These are phyloP conservation scores for Drosophila elegans DNA, from an alignment of 1,140 invertebrate genomes.

Conservation along the genomic window DNA sequence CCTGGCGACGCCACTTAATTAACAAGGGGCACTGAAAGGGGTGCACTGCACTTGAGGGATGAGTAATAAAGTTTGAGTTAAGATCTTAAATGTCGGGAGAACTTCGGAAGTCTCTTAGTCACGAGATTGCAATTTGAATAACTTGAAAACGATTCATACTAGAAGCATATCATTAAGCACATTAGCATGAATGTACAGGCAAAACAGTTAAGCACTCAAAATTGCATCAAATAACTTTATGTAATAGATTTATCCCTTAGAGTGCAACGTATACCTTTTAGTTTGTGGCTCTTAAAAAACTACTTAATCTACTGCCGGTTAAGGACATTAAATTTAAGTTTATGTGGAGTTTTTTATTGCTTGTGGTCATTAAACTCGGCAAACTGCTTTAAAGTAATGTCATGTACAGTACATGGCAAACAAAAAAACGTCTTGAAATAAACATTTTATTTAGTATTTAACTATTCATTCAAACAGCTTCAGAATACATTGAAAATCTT, in stretches of 20 bases:
- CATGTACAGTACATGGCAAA: no score
- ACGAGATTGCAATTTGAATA: not conserved
- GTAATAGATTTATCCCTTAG: not conserved
- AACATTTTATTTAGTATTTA: no score
- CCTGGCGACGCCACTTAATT: conserved; percentile 38
- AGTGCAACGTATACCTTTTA: not conserved
- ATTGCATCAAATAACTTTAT: not conserved
- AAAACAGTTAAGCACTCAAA: no score
- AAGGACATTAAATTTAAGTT: not conserved
- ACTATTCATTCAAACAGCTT: not conserved
- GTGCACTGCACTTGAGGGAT: conserved; percentile 6
- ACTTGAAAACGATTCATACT: not conserved
- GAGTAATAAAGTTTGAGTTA: conserved; percentile 23
- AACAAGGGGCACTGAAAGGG: conserved; percentile 6
- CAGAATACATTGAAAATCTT: not conserved
- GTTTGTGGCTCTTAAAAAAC: not conserved
- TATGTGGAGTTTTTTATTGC: not conserved
- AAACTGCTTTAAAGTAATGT: no score
- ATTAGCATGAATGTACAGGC: no score
- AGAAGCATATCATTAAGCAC: not conserved
- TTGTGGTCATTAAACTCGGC: not conserved
- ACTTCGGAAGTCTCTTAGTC: not conserved
- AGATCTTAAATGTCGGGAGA: not conserved
- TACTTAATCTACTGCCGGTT: not conserved
- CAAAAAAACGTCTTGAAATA: no score